Percentiles rank a stretch among this genome's conserved stretches.
Conservation (phyloP, 2,888 invertebrate species). For the Timema podura region DNA sequence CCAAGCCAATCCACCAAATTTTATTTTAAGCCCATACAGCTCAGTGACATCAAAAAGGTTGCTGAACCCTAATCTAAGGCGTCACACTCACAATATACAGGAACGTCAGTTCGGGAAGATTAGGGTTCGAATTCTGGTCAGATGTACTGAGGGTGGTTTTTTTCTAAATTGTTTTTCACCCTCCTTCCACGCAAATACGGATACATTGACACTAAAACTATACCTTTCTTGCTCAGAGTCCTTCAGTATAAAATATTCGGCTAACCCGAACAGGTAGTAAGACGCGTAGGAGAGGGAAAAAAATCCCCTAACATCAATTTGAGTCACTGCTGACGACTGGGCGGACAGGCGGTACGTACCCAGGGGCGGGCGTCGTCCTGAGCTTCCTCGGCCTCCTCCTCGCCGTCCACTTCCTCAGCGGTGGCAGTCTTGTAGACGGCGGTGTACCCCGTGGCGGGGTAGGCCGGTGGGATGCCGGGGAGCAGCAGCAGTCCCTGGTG, state of each 20-base stretch:
- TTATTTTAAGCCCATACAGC: no score
- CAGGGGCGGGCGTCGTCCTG: background rate
- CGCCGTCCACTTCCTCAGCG: slow-evolving; percentile 16
- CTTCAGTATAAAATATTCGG: background rate
- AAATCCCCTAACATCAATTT: background rate
- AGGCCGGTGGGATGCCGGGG: slow-evolving; percentile 32
- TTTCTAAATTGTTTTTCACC: no score
- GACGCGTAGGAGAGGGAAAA: background rate
- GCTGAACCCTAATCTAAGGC: no score
- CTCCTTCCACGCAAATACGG: no score
- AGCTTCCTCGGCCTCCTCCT: background rate
- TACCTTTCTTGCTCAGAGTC: no score
- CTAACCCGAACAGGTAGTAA: background rate
- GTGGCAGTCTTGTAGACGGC: slow-evolving; percentile 33
- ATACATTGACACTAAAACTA: no score
- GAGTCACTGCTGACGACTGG: background rate
- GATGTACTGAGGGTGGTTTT: no score
- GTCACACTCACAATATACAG: no score
- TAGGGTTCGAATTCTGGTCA: no score
- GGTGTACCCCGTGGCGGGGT: slow-evolving; percentile 36
- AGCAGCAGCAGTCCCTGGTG: slow-evolving; percentile 37
- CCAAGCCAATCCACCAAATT: no score
- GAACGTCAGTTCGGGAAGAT: no score
- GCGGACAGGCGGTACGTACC: slow-evolving; percentile 2
- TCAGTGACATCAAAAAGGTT: no score